Conservation (phyloP, 2,888 invertebrate genomes). For the Anticlea derivata region DNA sequence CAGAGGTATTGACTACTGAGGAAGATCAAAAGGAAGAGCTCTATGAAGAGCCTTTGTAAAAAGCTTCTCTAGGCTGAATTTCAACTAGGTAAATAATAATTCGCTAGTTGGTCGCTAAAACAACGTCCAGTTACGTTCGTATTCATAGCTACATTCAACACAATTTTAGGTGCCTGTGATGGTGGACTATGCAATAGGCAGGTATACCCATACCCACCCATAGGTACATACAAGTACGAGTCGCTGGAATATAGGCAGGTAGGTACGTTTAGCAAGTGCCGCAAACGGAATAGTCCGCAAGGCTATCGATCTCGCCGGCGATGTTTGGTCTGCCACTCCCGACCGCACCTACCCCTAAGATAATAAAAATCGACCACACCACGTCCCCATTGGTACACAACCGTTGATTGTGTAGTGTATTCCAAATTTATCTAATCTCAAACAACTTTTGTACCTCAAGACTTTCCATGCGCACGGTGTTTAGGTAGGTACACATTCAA, state of each 20-base stretch:
- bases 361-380: conserved; percentile 79
- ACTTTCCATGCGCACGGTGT: conserved; percentile 9
- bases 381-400: conserved; percentile 55
- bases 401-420: conserved; percentile 39
- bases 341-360: conserved; percentile 70
- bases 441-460: conserved; percentile 18
- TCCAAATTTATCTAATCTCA: conserved; percentile 32
- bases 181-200: not conserved
- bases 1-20: too few species aligned
- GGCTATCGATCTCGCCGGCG: conserved; percentile 70
- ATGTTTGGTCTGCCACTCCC: conserved; percentile 78
- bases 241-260: conserved; percentile 11
- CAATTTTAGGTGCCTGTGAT: not conserved
- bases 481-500: not conserved
- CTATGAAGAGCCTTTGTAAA: too few species aligned
- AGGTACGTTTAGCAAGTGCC: conserved; percentile 42
- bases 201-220: not conserved
- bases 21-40: too few species aligned
- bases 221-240: conserved; percentile 19
- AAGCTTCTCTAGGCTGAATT: too few species aligned
- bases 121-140: too few species aligned
- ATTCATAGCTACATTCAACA: too few species aligned
- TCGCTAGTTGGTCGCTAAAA: too few species aligned
- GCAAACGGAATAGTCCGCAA: conserved; percentile 69
- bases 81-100: too few species aligned